Evolutionary conservation across 2,113 vertebrate genomes (phyloP), one percentile per base, ranked within the genome.

Genomic region (Recurvirostra avosetta): DNA sequence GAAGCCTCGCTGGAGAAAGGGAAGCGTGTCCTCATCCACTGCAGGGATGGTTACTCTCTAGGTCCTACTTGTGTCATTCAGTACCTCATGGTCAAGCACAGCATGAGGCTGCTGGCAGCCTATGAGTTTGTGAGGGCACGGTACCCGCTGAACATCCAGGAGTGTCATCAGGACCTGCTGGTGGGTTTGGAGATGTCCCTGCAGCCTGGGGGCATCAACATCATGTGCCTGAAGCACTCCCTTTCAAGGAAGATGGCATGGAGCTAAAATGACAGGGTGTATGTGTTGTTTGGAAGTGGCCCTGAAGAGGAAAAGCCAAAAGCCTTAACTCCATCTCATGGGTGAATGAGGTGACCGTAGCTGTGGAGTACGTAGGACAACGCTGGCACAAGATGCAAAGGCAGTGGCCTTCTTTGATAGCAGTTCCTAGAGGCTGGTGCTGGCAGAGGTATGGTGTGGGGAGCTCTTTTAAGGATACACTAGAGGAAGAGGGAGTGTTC

Each of bases 11-110:
- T 94, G 0, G 98, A 98, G 88, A 98, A 99, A 87, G 97, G 98
- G 93, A 98, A 98, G 86, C 96, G 97, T 18, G 98, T 98, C 21
- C 93, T 99, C 86, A 98, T 99, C n/a, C 98, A 98, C 95, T 98
- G 98, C 63, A 97, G 98, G 4, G 98, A 98, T 66, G 98, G 98
- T 17, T 98, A 98, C 80, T 99, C 98, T 8, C 97, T 98, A 78
- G 98, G 98, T 5, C 97, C 98, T 4, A 98, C 97, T 3, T 98
- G 98, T 9, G 94, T 98, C 93, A 98, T 98, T 88, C 98, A 98
- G 86, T 98, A 98, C 58, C 97, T 98, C 84, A 98, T 99, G 98
- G 97, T 98, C 75, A 98, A 98, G 52, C 98, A 98, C 90, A 98
- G 97, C 96, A 98, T 98, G 97, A 97, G 97, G 95, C 97, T 98